Evolutionary conservation across 2,797 vertebrate genomes (phyloP), one percentile per base, ranked within the genome.

Genomic region (Xenopus petersii): DNA sequence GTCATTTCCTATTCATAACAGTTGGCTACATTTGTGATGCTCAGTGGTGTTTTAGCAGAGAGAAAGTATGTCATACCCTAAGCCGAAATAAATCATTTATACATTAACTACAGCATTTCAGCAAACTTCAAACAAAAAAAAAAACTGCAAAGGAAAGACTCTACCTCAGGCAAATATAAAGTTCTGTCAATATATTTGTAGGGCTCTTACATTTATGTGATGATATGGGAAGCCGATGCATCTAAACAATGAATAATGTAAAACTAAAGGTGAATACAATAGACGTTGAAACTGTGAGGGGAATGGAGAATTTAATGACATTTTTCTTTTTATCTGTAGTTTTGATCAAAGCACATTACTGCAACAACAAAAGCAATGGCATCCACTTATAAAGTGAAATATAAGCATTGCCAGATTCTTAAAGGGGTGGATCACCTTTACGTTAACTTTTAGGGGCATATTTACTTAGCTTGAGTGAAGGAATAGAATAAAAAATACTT

Each of bases 31-130:
- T 60, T 60, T 58, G 11, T 60, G 58, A 60, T 60, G 58, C 21
- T 26, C 58, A 60, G 58, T 60, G 13, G 17, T 60, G 58, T 60
- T 60, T 26, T 60, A 24, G 24, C 24, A 24, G 58, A 24, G 58
- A 60, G 12, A 24, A 60, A 60, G 58, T 24, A 26, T 60, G 58
- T 60, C 58, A 60, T 12, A 60, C 60, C 60, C 26, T 33, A 33
- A 63, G 60, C 12, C 7, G 15, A 63, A 26, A 63, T 63, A 63
- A 63, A 63, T 63, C 10, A 63, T 63, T 33, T 63, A 60, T 60
- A 26, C 1, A 26, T 12, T 24, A 60, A 60, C 58, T 60, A 26
- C 58, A 24, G 58, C 21, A 60, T 58, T 58, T 58, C n/a, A 58
- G 55, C 55, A 15, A 61, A 61, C 59, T 61, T 61, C 24, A 61